Percentiles rank a stretch among this genome's conserved stretches.
Evolutionary conservation across 2,888 invertebrate genomes (phyloP).

Genomic region (Epinotia ramella): DNA sequence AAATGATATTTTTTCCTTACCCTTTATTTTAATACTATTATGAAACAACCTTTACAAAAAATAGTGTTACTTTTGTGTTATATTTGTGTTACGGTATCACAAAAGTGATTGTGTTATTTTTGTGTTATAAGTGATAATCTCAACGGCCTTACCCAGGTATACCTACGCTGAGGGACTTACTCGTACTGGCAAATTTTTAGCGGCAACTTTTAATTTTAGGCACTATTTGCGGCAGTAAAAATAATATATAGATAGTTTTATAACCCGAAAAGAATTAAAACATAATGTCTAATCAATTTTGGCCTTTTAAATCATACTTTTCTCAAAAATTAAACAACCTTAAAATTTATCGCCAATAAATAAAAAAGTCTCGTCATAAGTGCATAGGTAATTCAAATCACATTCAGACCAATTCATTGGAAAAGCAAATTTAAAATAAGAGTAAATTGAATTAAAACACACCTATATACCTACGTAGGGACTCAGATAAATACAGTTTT

Average conservation of each 20-base stretch:
- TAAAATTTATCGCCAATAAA: not conserved
- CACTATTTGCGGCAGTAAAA: not conserved
- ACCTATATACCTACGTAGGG: not conserved
- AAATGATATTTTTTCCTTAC: too few species aligned
- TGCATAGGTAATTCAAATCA: not conserved
- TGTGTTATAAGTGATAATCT: too few species aligned
- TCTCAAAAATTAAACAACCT: not conserved
- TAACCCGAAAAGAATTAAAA: not conserved
- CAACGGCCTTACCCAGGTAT: too few species aligned
- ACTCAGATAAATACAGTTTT: conserved; percentile 8
- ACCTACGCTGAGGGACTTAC: not conserved
- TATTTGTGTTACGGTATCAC: too few species aligned
- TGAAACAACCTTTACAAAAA: too few species aligned
- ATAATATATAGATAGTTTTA: not conserved
- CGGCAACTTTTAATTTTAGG: not conserved
- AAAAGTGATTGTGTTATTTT: too few species aligned
- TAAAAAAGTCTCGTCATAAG: not conserved
- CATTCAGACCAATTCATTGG: not conserved
- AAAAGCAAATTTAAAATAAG: not conserved
- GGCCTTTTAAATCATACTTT: not conserved
- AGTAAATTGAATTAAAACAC: not conserved
- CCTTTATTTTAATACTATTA: too few species aligned
- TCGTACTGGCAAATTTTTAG: not conserved
- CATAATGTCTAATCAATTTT: not conserved
- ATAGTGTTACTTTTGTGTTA: too few species aligned